Percentiles rank a stretch among this genome's conserved stretches.
These are phyloP conservation scores for Acanthiza pusilla DNA, from an alignment of 2,797 vertebrate species.

Conservation along the genomic window DNA sequence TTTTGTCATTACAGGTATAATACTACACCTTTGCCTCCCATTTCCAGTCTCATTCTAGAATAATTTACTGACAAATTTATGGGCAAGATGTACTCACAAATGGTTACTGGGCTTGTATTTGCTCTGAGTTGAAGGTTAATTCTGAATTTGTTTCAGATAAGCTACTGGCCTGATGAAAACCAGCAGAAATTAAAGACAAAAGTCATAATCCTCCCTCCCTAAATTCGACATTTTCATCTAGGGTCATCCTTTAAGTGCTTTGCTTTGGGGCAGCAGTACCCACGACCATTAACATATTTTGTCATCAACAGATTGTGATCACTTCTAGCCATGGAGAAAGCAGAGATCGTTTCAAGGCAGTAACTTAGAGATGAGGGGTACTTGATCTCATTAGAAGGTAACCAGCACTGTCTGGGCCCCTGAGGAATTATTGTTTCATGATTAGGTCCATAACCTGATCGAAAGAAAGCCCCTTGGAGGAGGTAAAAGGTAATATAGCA, in stretches of 20 bases:
- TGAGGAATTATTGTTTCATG: background rate
- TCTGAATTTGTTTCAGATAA: background rate
- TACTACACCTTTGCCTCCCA: rapidly evolving
- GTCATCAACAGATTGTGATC: background rate
- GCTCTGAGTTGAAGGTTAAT: background rate
- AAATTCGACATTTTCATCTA: background rate
- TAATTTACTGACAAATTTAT: background rate
- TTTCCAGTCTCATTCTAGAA: background rate
- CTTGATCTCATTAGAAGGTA: conserved; percentile 13
- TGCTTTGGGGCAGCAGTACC: background rate
- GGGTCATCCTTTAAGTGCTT: background rate
- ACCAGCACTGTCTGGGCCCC: background rate
- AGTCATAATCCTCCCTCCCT: background rate
- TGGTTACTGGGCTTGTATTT: background rate
- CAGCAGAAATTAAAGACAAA: background rate
- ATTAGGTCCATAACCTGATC: background rate
- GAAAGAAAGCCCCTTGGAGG: background rate
- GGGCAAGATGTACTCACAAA: background rate
- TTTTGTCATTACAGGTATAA: background rate
- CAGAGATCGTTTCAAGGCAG: background rate
- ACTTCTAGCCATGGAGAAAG: background rate
- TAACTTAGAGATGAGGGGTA: background rate
- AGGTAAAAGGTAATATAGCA: background rate
- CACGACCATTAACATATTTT: background rate
- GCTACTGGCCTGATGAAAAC: background rate